Evolutionary conservation across 2,888 invertebrate species (phyloP), one percentile per base, ranked within the genome.

Genomic region (Rhagium mordax): DNA sequence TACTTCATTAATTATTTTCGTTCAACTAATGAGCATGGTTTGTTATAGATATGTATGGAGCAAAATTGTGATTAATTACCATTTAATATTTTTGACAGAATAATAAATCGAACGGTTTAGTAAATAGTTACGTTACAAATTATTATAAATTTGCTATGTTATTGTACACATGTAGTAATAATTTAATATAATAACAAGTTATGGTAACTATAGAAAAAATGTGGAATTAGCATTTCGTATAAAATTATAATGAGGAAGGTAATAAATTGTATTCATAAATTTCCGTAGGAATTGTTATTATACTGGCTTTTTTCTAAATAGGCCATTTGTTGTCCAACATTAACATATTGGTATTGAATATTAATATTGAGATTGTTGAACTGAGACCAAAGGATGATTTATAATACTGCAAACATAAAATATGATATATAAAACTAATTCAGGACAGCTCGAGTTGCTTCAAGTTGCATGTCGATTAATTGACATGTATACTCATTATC

Each of bases 131-230:
- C 33, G 6, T 20, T 65, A 53, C 53, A 33, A 51, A 65, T 65
- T 51, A 64, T 33, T 65, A 33, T 65, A 65, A 64, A 65, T 33
- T 65, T 53, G 16, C 29, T 27, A 53, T 15, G 18, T 65, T 65
- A 65, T 65, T 53, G 51, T 29, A 53, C 64, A 27, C 8, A 13
- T 61, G 48, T 8, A 20, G 48, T 20, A 48, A 27, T 41, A 29
- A 51, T 16, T 51, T 16, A 51, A 51, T 24, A 16, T n/a, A 60
- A 62, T 18, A 27, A 51, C 33, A 33, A 27, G 29, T 51, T 33
- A 29, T 53, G 15, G 15, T 27, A 65, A 49, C 53, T 53, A 3
- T 16, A 33, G 27, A 33, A 33, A 24, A 29, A 24, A 33, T 18
- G 18, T 18, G 13, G 18, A 51, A 65, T 65, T 65, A 65, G 53